Base-by-base conservation (phyloP, 2,113 vertebrate genomes). In the Caloenas nicobarica region DNA sequence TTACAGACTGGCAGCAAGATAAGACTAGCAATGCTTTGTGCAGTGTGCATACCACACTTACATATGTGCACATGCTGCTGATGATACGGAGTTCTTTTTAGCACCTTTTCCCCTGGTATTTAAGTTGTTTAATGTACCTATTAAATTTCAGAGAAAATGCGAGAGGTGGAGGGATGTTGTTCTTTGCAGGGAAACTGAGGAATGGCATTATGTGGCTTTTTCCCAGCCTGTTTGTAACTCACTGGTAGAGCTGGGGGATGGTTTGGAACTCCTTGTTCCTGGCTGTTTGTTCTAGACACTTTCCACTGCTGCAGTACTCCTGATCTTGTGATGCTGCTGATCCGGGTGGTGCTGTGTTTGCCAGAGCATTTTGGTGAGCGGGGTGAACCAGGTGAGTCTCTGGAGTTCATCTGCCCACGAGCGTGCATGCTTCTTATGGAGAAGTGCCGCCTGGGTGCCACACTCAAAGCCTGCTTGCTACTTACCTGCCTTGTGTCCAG, bases 401-500 rank as follows among this genome's bases (percentile, higher is more conserved):
- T 29, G 18, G 16, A 36, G 29, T 70, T 62, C 25, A 31, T 61
- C 36, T 71, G 89, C 9, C 34, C 46, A 6, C 1, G 4, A 3
- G 3, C 31, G 38, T 36, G n/a, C 0, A 0, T 19, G 15, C 21
- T 56, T 40, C 64, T 38, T 2, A 2, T 0, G 1, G 29, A 72
- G 65, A 28, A 16, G 40, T 38, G 60, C n/a, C 51, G 31, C 28
- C 13, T 11, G 5, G 0, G 0, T 31, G 33, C 33, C 68, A 6
- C 8, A 33, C 38, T 36, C 25, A 19, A 44, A 62, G 10, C 2
- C 0, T 51, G n/a, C 64, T 72, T 78, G 46, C 18, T n/a, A 34
- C 64, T 93, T 94, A 98, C 98, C 98, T 98, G 98, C 60, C 98
- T 98, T 95, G 89, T 98, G 70, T 98, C 93, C 95, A 98, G 96